Base-by-base conservation (phyloP, 2,113 vertebrate genomes). In the Pelecanus crispus region DNA sequence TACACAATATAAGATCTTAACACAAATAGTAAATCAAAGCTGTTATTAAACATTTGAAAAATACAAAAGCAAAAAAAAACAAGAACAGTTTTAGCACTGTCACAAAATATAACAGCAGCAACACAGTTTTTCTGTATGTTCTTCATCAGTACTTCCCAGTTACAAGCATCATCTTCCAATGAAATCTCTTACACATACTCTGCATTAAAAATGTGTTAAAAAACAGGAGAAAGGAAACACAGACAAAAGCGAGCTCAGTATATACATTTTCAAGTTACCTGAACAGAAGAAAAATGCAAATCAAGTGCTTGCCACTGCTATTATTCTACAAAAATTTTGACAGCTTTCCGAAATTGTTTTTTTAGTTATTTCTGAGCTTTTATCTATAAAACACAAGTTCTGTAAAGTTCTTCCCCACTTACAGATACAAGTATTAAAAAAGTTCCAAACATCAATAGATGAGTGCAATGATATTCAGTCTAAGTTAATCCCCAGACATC, bases 401-500 rank as follows among this genome's bases (percentile, higher is more conserved):
- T 34, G 8, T 70, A 95, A 93, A 55, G 42, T 96, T 97, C 65
- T 96, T 94, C 72, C 79, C 82, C 88, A 91, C 78, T 95, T 90
- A 80, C 58, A 94, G 79, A 96, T 91, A 88, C 32, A 96, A 97
- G 84, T 86, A 97, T 95, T 92, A 94, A 94, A 92, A 88, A 97
- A 97, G 98, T 98, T 97, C 91, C 88, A 97, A 97, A 87, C 95
- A 96, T 97, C 96, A 97, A 95, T 97, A 97, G 97, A 98, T 95
- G 96, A 98, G 93, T 97, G 97, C 97, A 97, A 97, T 97, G 98
- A 98, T 98, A 98, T 98, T 98, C 98, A 98, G 96, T 97, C 97
- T 96, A 94, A 96, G 98, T 98, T 98, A 98, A 98, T 98, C 98
- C 98, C 98, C 97, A 98, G 98, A 98, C 98, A 98, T 98, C 97